Conservation (phyloP, 1,140 invertebrate genomes). For the Drosophila pruinosa region DNA sequence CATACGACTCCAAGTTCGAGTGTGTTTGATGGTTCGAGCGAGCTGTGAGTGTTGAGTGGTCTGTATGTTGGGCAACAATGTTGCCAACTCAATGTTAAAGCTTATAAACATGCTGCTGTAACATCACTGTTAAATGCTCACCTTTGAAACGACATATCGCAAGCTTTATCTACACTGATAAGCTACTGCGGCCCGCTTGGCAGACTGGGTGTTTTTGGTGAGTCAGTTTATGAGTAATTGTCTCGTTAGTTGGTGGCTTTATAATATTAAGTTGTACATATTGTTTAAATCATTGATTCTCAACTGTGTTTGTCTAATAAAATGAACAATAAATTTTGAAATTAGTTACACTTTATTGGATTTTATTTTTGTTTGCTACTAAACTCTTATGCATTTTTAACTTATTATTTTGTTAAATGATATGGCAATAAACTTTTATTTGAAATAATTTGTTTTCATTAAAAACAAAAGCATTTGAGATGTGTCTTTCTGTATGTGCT, state of each 20-base stretch:
- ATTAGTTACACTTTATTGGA: too few species aligned
- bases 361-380: too few species aligned
- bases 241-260: background rate
- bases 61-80: conserved; percentile 24
- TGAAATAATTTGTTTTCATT: too few species aligned
- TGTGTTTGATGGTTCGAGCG: conserved; percentile 1
- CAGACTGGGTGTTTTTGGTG: background rate
- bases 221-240: background rate
- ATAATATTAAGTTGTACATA: background rate
- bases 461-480: too few species aligned
- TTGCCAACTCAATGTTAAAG: background rate
- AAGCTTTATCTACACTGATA: background rate
- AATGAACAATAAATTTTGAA: too few species aligned
- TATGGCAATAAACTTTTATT: too few species aligned
- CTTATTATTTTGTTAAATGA: too few species aligned
- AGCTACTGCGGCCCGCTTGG: background rate
- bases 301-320: too few species aligned
- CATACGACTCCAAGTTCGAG: conserved; percentile 12
- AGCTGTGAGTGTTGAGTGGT: background rate
- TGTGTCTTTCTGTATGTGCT: too few species aligned
- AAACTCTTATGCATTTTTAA: too few species aligned
- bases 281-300: too few species aligned
- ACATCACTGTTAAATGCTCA: background rate
- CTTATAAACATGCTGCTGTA: background rate
- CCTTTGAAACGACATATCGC: background rate